Percentiles rank a stretch among this genome's conserved stretches.
These are phyloP conservation scores for Ornithoptera alexandrae DNA, from an alignment of 2,888 invertebrate species.

Conservation along the genomic window DNA sequence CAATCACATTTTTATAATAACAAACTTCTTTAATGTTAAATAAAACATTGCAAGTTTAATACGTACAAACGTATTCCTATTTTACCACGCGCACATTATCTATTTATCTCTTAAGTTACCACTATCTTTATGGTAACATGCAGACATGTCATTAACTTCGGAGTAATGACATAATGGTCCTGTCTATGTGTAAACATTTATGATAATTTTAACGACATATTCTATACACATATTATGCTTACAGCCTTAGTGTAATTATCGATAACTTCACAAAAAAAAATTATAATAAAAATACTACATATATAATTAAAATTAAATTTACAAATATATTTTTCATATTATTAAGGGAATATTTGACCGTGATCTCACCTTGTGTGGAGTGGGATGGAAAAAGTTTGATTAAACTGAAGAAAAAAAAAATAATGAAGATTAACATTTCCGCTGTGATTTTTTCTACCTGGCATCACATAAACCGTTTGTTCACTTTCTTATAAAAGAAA, in stretches of 20 bases:
- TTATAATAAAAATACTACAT: too few relatives aligned
- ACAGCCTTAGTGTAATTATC: not conserved
- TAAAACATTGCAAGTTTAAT: not conserved
- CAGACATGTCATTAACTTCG: constrained; percentile 7
- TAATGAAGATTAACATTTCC: too few relatives aligned
- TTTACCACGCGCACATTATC: not conserved
- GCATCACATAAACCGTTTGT: too few relatives aligned
- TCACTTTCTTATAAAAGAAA: too few relatives aligned
- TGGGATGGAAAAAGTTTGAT: too few relatives aligned
- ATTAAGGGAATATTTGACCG: too few relatives aligned
- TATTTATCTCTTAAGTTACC: constrained; percentile 1
- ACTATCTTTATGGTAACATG: constrained; percentile 1
- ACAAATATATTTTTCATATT: too few relatives aligned
- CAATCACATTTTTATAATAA: not conserved
- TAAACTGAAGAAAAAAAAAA: too few relatives aligned
- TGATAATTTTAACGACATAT: not conserved
- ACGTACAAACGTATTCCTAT: not conserved
- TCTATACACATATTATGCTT: not conserved
- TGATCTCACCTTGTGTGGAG: too few relatives aligned
- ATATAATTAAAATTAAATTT: too few relatives aligned
- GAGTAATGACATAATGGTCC: not conserved
- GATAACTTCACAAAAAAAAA: not conserved
- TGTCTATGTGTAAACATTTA: not conserved
- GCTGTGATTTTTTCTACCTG: too few relatives aligned
- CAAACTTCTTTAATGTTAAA: not conserved